phyloP scores from a whole-genome alignment of 2,113 vertebrate species.

The Petrocephalus zakoni region DNA sequence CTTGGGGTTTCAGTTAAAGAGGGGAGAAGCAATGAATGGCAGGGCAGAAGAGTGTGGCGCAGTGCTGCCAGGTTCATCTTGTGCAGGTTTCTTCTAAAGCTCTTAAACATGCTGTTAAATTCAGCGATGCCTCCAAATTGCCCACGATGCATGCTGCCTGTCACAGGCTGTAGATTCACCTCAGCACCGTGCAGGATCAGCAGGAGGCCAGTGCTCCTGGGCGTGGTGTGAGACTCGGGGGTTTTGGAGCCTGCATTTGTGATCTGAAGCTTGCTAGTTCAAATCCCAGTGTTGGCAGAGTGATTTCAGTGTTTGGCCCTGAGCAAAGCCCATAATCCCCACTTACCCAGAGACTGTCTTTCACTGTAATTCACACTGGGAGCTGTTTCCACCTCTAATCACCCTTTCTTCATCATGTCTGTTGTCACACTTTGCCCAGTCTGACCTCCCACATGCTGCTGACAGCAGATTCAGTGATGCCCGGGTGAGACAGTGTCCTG shows the following conservation, averaged over 20 bases:
- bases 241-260: background rate
- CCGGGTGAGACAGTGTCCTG: conserved; percentile 31
- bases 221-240: background rate
- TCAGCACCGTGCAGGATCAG: background rate
- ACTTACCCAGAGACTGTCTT: background rate
- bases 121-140: background rate
- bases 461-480: background rate
- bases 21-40: background rate
- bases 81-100: background rate
- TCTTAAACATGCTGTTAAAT: background rate
- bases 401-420: background rate
- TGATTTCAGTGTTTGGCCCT: background rate
- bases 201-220: background rate
- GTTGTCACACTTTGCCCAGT: background rate
- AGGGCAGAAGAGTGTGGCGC: background rate
- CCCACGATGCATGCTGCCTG: background rate
- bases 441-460: background rate
- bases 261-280: background rate
- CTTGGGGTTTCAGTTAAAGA: too few species aligned
- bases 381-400: background rate
- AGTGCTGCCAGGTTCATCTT: background rate
- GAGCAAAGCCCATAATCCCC: background rate
- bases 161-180: background rate
- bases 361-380: too few species aligned
- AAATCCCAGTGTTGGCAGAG: background rate